Conservation (phyloP, 2,113 vertebrate genomes). For the Salvelinus alpinus region DNA sequence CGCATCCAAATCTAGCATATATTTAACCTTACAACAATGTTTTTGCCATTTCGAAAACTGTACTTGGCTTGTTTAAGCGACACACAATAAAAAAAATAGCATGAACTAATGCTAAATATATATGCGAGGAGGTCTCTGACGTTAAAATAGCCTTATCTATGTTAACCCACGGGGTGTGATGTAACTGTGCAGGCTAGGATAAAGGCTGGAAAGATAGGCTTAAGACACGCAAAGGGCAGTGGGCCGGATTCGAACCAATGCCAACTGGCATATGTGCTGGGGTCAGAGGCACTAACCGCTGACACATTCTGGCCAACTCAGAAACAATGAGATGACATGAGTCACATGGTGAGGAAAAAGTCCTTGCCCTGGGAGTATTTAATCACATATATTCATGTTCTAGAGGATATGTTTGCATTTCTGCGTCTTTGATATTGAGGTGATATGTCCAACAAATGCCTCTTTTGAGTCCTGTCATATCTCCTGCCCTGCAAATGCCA, state of each 20-base stretch:
- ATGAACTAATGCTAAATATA: constrained; percentile 60
- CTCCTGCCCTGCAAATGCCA: constrained; percentile 14
- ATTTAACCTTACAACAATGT: neutral
- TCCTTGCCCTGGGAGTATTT: too few species aligned
- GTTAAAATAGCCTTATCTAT: constrained; percentile 65
- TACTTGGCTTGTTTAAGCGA: constrained; percentile 9
- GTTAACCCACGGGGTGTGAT: constrained; percentile 52
- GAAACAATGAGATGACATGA: neutral
- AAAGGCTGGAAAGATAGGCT: too few species aligned
- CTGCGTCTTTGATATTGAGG: neutral
- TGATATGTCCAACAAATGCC: neutral
- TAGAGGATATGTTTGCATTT: neutral
- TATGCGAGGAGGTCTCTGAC: constrained; percentile 46
- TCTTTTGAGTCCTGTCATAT: neutral
- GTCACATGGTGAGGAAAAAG: too few species aligned
- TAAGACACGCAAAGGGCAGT: too few species aligned
- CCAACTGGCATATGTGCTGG: neutral
- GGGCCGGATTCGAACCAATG: constrained; percentile 20
- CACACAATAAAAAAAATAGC: constrained; percentile 57
- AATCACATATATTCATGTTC: neutral
- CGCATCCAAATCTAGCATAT: neutral
- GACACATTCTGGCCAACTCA: too few species aligned
- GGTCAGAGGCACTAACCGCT: neutral
- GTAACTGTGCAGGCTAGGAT: constrained; percentile 42
- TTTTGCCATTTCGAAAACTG: neutral